Conservation (phyloP, 2,113 vertebrate genomes). For the Jaculus jaculus region DNA sequence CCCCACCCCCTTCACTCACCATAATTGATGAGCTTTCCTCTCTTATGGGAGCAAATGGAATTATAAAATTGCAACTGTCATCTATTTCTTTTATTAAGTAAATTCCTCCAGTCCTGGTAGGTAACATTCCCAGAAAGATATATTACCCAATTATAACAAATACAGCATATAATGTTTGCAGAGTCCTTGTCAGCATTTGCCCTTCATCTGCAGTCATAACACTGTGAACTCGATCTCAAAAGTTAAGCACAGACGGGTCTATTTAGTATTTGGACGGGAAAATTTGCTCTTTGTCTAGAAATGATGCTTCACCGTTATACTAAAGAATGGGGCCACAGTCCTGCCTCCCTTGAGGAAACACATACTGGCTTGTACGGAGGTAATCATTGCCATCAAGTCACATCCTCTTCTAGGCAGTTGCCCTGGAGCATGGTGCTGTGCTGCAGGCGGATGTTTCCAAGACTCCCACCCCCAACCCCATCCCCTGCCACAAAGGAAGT, state of each 20-base stretch:
- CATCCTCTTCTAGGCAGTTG: background rate
- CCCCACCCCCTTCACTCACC: background rate
- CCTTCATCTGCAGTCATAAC: background rate
- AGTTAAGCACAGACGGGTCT: background rate
- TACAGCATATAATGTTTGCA: background rate
- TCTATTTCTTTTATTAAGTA: conserved; percentile 42
- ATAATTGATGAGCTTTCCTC: conserved; percentile 9
- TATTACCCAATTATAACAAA: conserved; percentile 1
- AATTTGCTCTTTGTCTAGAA: background rate
- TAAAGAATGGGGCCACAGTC: background rate
- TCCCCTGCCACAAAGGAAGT: background rate
- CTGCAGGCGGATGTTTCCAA: background rate
- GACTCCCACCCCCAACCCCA: background rate
- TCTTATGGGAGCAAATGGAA: background rate
- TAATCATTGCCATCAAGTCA: background rate
- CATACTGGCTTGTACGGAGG: background rate
- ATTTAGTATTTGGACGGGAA: background rate
- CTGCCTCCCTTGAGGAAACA: background rate
- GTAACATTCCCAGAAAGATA: conserved; percentile 63
- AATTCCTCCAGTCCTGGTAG: background rate
- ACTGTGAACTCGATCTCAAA: too few relatives aligned
- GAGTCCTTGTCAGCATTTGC: conserved; percentile 15
- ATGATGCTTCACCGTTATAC: background rate
- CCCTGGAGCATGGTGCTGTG: background rate
- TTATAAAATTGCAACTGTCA: conserved; percentile 7